phyloP scores from a whole-genome alignment of 2,888 invertebrate species.

The Campoplex nolae region DNA sequence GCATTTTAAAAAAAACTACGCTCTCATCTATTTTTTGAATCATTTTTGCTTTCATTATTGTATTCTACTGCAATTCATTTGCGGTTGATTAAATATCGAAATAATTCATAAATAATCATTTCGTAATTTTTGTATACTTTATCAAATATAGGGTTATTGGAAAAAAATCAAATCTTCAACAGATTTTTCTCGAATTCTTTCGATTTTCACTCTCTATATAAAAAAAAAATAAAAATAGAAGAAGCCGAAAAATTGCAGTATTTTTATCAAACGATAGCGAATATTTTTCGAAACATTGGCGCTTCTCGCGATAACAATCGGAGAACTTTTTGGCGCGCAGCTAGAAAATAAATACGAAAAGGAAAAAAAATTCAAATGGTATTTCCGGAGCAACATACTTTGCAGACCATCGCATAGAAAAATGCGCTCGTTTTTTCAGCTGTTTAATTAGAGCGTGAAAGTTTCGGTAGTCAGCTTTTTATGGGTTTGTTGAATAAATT shows the following conservation, averaged over 20 bases:
- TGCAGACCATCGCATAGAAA: not conserved
- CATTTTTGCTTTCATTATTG: not conserved
- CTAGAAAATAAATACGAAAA: not conserved
- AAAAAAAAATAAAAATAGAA: not conserved
- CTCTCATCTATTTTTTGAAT: conserved; percentile 1
- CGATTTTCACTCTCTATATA: not conserved
- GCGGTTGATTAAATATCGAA: not conserved
- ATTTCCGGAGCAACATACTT: not conserved
- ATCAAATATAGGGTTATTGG: too few relatives aligned
- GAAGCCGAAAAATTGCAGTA: not conserved
- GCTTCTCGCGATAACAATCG: not conserved
- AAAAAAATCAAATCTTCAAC: not conserved
- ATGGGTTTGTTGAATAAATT: not conserved
- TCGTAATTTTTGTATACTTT: too few relatives aligned
- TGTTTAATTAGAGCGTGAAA: conserved; percentile 11
- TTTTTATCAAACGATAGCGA: not conserved
- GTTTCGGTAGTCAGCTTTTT: not conserved
- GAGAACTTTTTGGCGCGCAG: not conserved
- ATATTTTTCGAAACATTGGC: not conserved
- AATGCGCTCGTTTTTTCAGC: not conserved
- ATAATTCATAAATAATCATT: too few relatives aligned
- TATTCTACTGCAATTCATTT: not conserved
- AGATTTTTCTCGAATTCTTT: not conserved
- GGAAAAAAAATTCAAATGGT: not conserved
- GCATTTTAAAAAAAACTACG: not conserved